Base-by-base conservation (phyloP, 1,140 invertebrate species). In the Oreohelix idahoensis region DNA sequence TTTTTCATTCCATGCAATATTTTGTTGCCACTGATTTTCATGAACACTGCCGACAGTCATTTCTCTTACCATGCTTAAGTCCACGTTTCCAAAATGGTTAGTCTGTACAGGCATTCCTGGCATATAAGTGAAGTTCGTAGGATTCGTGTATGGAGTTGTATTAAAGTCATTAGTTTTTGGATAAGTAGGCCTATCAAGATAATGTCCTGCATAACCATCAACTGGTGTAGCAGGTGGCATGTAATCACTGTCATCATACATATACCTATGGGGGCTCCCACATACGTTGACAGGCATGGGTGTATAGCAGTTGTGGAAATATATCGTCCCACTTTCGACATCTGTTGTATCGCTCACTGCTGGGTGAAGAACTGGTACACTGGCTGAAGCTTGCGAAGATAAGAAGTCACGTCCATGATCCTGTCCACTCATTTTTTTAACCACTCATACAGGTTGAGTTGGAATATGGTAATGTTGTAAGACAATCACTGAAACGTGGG, bases 41-140 rank as follows among this genome's bases (percentile, higher is more conserved):
- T 5, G 13, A 73, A 23, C 8, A 42, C n/a, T 45, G 23, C 13
- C 20, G 1, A 29, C 23, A 39, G 39, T 15, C 11, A 26, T 5
- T 23, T 45, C n/a, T n/a, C 71, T 42, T 23, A n/a, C 20, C 71
- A 35, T 32, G 5, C 53, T n/a, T 23, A 58, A 15, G 11, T 66
- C n/a, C 8, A n/a, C n/a, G 17, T 42, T n/a, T 42, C 20, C 71
- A 73, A 73, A 73, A 73, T 42, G 20, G 26, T 73, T 73, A n/a
- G 71, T 73, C 17, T 73, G 71, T 26, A 73, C 29, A 39, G 71
- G 36, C 36, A 73, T 73, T 42, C 71, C 71, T 29, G 71, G 71
- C 36, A 73, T 45, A 73, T 73, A 73, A 29, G 36, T 26, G 20
- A 45, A 73, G 36, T 45, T 39, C 32, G 38, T 36, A 73, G 36